Base-by-base conservation (phyloP, 2,797 vertebrate genomes). In the Chelidonichthys spinosus region DNA sequence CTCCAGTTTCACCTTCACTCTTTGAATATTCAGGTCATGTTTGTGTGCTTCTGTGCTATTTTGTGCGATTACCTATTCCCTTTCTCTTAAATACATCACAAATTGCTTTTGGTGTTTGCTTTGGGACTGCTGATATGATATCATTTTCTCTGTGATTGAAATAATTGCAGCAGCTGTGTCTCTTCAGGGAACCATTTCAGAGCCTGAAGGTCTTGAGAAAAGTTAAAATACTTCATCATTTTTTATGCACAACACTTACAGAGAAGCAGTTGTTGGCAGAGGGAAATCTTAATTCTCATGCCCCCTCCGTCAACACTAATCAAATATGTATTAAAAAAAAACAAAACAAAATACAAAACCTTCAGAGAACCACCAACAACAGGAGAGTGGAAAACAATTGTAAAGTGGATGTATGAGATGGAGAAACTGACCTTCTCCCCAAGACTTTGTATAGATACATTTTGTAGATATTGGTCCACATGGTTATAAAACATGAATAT, bases 1-100 rank as follows among this genome's bases (percentile, higher is more conserved):
- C 33, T 62, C n/a, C n/a, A 62, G 36, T 53, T 75, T 79, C 63
- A 71, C 59, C 39, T 79, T 76, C 49, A 74, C 52, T 79, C 42
- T n/a, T 75, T 91, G 78, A 73, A 74, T 74, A 92, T 91, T 86
- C 87, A 74, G 69, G 36, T 73, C 79, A 77, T 74, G 80, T 75
- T 42, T 66, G 61, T 79, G 40, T 67, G 67, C 56, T 54, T 44
- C 64, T 72, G 40, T 55, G 69, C 52, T 74, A 42, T 56, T 82
- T 76, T 56, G 32, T 82, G 61, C 37, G 40, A 60, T 83, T 52
- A 68, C 72, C 63, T 49, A 46, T 81, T 74, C 50, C 40, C 17
- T 78, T 62, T 54, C 62, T 85, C 52, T 79, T 84, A 71, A 69
- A 90, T 85, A 72, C 80, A 81, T 71, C 79, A 80, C 66, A 74